Conservation (phyloP, 64 coral and sea anemone species). For the Dendrophyllia cribrosa region DNA sequence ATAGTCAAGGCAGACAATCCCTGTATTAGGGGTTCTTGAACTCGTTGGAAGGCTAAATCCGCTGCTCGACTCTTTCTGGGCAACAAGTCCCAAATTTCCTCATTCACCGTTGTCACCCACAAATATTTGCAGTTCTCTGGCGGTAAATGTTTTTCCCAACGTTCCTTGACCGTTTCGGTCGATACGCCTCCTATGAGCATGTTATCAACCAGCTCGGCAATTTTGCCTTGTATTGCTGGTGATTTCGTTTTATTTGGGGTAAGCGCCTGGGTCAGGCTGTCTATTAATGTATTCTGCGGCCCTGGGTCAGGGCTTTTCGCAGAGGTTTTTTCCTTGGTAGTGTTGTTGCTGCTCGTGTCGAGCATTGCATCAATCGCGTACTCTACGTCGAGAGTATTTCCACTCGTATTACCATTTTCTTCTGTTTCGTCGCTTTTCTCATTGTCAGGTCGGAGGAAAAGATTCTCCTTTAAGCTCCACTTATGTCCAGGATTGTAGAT, state of each 20-base stretch:
- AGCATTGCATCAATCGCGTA: not conserved
- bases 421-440: not conserved
- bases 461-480: not conserved
- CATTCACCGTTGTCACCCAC: conserved; percentile 32
- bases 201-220: conserved; percentile 24
- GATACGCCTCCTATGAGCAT: conserved; percentile 11
- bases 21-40: conserved; percentile 67
- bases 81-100: conserved; percentile 65
- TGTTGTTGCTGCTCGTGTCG: not conserved
- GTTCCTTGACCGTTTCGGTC: conserved; percentile 22
- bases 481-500: too few relatives aligned
- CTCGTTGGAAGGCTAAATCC: conserved; percentile 38
- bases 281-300: not conserved
- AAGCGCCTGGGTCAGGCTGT: conserved; percentile 71
- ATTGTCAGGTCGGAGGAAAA: not conserved
- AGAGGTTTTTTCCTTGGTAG: not conserved
- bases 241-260: not conserved
- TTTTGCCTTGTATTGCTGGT: conserved; percentile 4
- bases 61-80: conserved; percentile 18
- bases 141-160: conserved; percentile 22
- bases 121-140: conserved; percentile 63
- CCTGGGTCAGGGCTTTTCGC: conserved; percentile 10
- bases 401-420: not conserved
- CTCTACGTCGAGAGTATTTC: not conserved
- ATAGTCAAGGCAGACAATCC: conserved; percentile 51